Evolutionary conservation across 2,888 invertebrate species (phyloP).

Genomic region (Callimorpha dominula): DNA sequence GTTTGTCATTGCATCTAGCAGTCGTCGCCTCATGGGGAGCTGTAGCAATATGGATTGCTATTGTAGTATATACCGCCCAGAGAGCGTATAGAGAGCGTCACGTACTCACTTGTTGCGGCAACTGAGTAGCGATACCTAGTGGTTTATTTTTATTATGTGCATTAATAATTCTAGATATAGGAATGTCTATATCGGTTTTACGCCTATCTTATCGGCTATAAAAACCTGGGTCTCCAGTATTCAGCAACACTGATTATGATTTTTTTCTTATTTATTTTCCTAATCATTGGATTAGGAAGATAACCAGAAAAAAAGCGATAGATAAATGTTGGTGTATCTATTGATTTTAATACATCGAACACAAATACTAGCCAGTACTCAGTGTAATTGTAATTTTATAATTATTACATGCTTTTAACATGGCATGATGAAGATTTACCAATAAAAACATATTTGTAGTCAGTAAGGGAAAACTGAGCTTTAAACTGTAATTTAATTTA

Average conservation of each 20-base stretch:
- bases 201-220: background rate
- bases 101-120: conserved; percentile 82
- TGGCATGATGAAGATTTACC: background rate
- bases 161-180: background rate
- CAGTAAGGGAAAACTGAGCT: conserved; percentile 47
- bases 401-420: background rate
- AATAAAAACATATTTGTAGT: conserved; percentile 13
- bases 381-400: background rate
- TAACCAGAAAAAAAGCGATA: background rate
- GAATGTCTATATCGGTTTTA: background rate
- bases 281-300: background rate
- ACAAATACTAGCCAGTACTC: background rate
- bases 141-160: background rate
- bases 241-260: background rate
- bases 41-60: conserved; percentile 85
- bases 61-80: conserved; percentile 83
- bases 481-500: conserved; percentile 25
- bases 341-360: conserved; percentile 11
- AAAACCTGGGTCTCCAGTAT: background rate
- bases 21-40: conserved; percentile 88
- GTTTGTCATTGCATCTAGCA: conserved; percentile 89
- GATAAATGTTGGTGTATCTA: background rate
- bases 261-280: background rate
- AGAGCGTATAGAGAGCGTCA: conserved; percentile 82
- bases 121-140: conserved; percentile 50